Base-by-base conservation (phyloP, 2,888 invertebrate species). In the Tryphoninae sp. region DNA sequence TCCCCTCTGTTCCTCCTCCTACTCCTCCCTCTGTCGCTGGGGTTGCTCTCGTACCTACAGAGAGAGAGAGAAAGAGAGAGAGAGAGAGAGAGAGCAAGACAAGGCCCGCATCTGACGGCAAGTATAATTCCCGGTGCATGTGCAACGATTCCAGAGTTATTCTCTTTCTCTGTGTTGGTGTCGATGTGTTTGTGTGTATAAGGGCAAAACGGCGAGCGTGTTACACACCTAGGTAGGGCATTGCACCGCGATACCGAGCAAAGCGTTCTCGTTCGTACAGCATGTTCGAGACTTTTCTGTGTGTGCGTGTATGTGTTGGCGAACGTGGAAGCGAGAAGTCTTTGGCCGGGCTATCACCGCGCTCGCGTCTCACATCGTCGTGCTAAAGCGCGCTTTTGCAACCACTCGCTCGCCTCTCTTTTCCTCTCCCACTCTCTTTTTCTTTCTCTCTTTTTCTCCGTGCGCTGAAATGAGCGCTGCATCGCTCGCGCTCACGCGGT, bases 201-300 rank as follows among this genome's bases (percentile, higher is more conserved):
- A 89, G 90, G 90, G 90, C 89, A 88, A 86, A 86, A 89, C 87
- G 89, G 11, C 3, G 9, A 90, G 89, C 89, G 88, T 89, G 58
- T 75, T 59, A 51, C 89, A 89, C 89, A 89, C 88, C 89, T 90
- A 90, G 89, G 89, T 89, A 92, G 91, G 91, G 89, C 91, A 91
- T 91, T 91, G 91, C 91, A 90, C 92, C 87, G 87, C 33, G 78
- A 75, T 80, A 80, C 74, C 82, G 82, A 79, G 84, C 82, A 26
- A 23, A 26, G 26, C 9, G 9, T 59, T 11, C 23, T 26, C 59
- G 86, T 86, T 55, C 79, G 69, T 62, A 64, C 68, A 42, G 49
- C 73, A n/a, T 53, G 33, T 33, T 51, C 73, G 53, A 72, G 40
- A 49, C 40, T 22, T 64, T 67, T 13, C 58, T 40, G 22, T 13